phyloP scores from a whole-genome alignment of 2,113 vertebrate genomes.

The Prionailurus viverrinus region DNA sequence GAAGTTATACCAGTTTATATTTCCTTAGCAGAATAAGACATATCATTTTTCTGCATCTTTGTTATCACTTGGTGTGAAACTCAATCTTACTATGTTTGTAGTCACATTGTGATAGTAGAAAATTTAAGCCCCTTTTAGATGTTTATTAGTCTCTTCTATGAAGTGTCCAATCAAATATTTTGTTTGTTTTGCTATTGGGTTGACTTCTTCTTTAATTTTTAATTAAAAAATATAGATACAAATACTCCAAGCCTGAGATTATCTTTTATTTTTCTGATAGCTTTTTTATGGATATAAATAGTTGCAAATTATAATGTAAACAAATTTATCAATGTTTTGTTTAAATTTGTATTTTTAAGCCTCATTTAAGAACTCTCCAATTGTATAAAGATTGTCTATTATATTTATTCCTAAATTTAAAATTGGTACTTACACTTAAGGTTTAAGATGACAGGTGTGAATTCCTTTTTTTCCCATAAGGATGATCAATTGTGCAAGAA shows the following conservation, averaged over 20 bases:
- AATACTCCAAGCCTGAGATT: not conserved
- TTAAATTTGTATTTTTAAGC: not conserved
- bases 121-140: not conserved
- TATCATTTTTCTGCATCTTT: not conserved
- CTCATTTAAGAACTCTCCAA: not conserved
- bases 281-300: not conserved
- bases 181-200: not conserved
- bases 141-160: not conserved
- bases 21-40: not conserved
- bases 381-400: not conserved
- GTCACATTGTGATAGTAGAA: not conserved
- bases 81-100: not conserved
- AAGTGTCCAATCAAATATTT: not conserved
- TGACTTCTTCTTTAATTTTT: not conserved
- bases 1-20: not conserved
- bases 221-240: not conserved
- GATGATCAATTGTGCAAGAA: not conserved
- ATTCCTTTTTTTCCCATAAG: not conserved
- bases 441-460: not conserved
- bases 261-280: not conserved
- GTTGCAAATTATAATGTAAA: not conserved
- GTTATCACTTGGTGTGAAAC: not conserved
- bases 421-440: not conserved
- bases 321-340: not conserved
- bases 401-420: not conserved